Conservation (phyloP, 2,888 invertebrate species). For the Cylloceria caligata region DNA sequence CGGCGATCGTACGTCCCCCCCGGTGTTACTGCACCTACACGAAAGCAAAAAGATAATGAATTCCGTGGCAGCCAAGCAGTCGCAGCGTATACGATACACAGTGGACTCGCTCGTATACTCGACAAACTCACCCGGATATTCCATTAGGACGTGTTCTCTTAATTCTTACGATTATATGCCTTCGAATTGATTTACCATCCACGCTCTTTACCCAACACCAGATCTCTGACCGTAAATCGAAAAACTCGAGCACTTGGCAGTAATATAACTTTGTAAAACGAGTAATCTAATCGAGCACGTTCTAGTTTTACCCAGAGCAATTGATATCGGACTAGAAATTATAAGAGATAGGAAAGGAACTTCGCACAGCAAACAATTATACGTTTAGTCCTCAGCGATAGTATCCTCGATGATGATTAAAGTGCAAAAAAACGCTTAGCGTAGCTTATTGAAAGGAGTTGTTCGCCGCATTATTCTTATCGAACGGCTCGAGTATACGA, state of each 20-base stretch:
- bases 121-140: conserved; percentile 14
- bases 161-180: neutral
- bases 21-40: conserved; percentile 51
- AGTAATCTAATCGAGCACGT: conserved; percentile 38
- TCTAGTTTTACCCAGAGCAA: conserved; percentile 6
- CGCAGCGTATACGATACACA: conserved; percentile 11
- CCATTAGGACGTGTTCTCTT: neutral
- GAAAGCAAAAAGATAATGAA: conserved; percentile 72
- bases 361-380: neutral
- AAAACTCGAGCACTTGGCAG: neutral
- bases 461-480: neutral
- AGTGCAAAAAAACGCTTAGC: neutral
- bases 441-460: neutral
- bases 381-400: conserved; percentile 2
- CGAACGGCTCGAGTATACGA: neutral
- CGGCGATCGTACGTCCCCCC: conserved; percentile 70
- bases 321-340: conserved; percentile 23
- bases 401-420: conserved; percentile 5
- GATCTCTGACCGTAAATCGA: neutral
- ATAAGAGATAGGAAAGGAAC: neutral
- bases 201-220: neutral
- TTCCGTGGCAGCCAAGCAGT: conserved; percentile 61
- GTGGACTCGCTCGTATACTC: conserved; percentile 4
- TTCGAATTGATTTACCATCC: neutral
- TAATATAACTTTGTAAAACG: conserved; percentile 6